These are phyloP conservation scores for Cantharis nigra DNA, from an alignment of 2,888 invertebrate species.

Conservation along the genomic window DNA sequence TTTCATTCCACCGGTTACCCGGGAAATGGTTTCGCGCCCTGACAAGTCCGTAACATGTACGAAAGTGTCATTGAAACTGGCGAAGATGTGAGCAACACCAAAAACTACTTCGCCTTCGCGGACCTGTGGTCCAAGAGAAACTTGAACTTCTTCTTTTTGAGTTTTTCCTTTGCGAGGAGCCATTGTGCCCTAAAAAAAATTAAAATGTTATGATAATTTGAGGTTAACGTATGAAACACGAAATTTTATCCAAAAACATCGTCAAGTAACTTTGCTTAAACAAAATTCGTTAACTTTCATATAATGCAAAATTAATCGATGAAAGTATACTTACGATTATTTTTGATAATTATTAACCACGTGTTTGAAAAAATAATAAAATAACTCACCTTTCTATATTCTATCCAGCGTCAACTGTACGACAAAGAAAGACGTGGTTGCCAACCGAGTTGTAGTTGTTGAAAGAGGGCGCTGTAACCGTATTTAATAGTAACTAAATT, in stretches of 20 bases:
- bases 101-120: conserved; percentile 97
- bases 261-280: background rate
- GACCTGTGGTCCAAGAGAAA: conserved; percentile 93
- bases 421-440: background rate
- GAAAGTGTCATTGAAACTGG: conserved; percentile 99
- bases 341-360: background rate
- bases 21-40: conserved; percentile 91
- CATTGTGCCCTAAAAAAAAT: conserved; percentile 64
- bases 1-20: conserved; percentile 99
- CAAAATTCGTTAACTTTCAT: background rate
- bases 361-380: background rate
- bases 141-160: conserved; percentile 95
- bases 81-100: conserved; percentile 99
- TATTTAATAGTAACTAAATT: background rate
- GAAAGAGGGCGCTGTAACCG: background rate
- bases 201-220: background rate
- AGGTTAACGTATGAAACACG: background rate
- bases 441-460: background rate
- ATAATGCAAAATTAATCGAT: background rate
- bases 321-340: background rate
- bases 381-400: background rate
- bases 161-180: conserved; percentile 97
- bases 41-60: conserved; percentile 99
- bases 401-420: background rate
- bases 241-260: background rate